A percentile compares a stretch with the other conserved stretches of the same genome.
Evolutionary conservation across 2,113 vertebrate species (phyloP).

Genomic region (Phasianus colchicus): DNA sequence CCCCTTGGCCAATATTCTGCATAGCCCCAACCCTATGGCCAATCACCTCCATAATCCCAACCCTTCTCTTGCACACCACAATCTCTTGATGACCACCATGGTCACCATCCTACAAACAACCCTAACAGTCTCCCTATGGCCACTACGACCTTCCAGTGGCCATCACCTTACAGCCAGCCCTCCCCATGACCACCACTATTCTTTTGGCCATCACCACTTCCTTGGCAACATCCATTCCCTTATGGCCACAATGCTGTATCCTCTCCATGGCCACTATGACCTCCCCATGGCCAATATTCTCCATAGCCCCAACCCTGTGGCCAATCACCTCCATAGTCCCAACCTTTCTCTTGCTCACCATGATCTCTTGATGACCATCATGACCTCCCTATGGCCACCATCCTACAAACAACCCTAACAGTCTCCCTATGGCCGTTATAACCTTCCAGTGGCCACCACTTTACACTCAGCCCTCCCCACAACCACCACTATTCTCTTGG

Average conservation of each 20-base stretch:
- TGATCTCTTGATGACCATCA: no score
- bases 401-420: not conserved
- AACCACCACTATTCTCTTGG: not conserved
- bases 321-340: no score
- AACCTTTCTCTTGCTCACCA: no score
- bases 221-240: not conserved
- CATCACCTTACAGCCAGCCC: not conserved
- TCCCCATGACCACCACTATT: not conserved
- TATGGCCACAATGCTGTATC: no score
- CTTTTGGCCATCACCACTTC: not conserved
- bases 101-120: not conserved
- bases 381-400: not conserved
- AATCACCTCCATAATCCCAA: not conserved
- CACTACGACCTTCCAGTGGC: not conserved
- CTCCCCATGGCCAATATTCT: no score
- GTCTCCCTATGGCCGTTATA: not conserved
- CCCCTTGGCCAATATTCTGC: not conserved
- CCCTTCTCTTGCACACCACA: not conserved
- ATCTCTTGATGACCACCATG: no score
- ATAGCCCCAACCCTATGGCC: not conserved
- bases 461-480: not conserved
- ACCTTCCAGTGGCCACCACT: not conserved
- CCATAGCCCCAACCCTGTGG: no score
- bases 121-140: not conserved
- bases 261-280: no score